Conservation (phyloP, 2,888 invertebrate species). For the Listrodromus nycthemerus region DNA sequence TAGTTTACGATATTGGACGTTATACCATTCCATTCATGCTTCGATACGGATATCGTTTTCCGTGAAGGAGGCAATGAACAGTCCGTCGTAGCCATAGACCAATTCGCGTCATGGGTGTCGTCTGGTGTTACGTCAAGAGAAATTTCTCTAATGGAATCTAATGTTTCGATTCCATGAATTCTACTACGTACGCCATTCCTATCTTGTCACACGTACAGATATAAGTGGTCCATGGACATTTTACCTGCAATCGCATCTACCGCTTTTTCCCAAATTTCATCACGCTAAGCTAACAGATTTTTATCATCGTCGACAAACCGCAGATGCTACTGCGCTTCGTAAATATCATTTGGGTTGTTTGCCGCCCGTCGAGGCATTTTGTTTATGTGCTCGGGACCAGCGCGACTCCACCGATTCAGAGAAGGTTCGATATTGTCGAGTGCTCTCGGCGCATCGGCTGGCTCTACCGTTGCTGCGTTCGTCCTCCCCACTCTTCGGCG, state of each 20-base stretch:
- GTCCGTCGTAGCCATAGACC: conserved; percentile 53
- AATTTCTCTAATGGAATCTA: conserved; percentile 2
- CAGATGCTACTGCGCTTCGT: conserved; percentile 45
- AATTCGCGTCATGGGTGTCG: conserved; percentile 46
- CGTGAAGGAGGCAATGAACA: conserved; percentile 49
- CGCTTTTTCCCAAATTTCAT: conserved; percentile 54
- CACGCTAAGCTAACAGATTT: conserved; percentile 53
- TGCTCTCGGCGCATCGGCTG: too few relatives aligned
- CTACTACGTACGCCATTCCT: conserved; percentile 52
- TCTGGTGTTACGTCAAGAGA: not conserved
- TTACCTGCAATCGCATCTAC: conserved; percentile 25
- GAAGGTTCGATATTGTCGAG: too few relatives aligned
- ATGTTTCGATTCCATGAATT: conserved; percentile 29
- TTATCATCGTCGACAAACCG: conserved; percentile 40
- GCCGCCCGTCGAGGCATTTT: conserved; percentile 60
- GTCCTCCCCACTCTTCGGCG: too few relatives aligned
- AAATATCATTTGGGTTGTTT: conserved; percentile 39
- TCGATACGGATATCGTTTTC: conserved; percentile 37
- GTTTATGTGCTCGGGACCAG: not conserved
- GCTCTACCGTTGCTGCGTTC: too few relatives aligned
- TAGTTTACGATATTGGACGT: conserved; percentile 45
- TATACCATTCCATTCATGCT: conserved; percentile 40
- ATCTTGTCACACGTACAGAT: conserved; percentile 55
- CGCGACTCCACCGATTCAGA: not conserved
- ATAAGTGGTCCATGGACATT: conserved; percentile 59